Conservation (phyloP, 2,888 invertebrate species). For the Hirtodrosophila trivittata region DNA sequence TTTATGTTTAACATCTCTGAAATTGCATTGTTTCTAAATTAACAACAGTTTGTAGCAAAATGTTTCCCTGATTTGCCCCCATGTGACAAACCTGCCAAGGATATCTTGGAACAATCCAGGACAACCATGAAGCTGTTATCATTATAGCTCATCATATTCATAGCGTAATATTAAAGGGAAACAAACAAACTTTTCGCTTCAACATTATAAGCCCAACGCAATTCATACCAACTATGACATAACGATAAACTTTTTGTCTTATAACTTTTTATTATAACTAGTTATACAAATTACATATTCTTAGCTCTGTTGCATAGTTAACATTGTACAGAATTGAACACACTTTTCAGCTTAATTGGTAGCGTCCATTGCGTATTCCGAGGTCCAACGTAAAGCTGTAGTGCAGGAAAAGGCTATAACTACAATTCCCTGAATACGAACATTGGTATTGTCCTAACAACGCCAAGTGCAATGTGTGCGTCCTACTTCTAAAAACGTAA, state of each 20-base stretch:
- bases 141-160: too few relatives aligned
- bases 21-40: too few relatives aligned
- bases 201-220: too few relatives aligned
- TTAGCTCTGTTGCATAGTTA: constrained; percentile 48
- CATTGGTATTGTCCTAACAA: constrained; percentile 12
- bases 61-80: too few relatives aligned
- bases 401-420: constrained; percentile 14
- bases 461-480: constrained; percentile 1
- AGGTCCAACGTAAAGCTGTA: constrained; percentile 5
- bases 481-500: constrained; percentile 75
- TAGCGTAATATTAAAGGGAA: too few relatives aligned
- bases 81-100: too few relatives aligned
- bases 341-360: constrained; percentile 42
- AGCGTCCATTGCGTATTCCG: constrained; percentile 15
- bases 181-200: too few relatives aligned
- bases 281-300: constrained; percentile 55
- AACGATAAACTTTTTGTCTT: constrained; percentile 22
- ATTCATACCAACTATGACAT: too few relatives aligned
- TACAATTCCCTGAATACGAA: constrained; percentile 6
- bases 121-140: too few relatives aligned
- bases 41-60: too few relatives aligned
- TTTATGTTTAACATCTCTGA: too few relatives aligned
- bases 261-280: constrained; percentile 64
- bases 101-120: too few relatives aligned
- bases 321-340: constrained; percentile 62